phyloP scores from a whole-genome alignment of 2,113 vertebrate genomes.

The Oncorhynchus masou region DNA sequence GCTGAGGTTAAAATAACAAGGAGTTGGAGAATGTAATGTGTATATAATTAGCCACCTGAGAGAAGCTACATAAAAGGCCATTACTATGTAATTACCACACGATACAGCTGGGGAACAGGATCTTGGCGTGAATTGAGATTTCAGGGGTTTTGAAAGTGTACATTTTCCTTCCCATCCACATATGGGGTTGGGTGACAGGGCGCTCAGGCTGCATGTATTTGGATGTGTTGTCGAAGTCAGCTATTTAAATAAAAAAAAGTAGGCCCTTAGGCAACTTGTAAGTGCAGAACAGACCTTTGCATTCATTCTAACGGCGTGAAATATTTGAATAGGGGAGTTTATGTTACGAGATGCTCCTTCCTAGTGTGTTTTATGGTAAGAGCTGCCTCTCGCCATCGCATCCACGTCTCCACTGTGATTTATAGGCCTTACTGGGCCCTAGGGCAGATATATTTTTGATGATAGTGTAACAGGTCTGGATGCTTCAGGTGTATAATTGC shows the following conservation, averaged over 20 bases:
- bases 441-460: slow-evolving; percentile 79
- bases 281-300: neutral
- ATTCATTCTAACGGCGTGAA: neutral
- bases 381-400: slow-evolving; percentile 36
- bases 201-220: slow-evolving; percentile 9
- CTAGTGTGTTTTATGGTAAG: slow-evolving; percentile 15
- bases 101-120: slow-evolving; percentile 65
- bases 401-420: slow-evolving; percentile 58
- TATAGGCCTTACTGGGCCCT: slow-evolving; percentile 64
- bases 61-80: slow-evolving; percentile 75
- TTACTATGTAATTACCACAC: slow-evolving; percentile 76
- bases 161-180: slow-evolving; percentile 49
- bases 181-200: slow-evolving; percentile 41
- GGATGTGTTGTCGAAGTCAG: slow-evolving; percentile 16
- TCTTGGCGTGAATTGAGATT: slow-evolving; percentile 49
- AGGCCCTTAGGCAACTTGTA: slow-evolving; percentile 34
- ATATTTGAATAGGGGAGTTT: slow-evolving; percentile 32
- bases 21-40: slow-evolving; percentile 73
- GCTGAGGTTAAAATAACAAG: slow-evolving; percentile 76
- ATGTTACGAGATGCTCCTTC: neutral
- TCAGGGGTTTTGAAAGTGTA: slow-evolving; percentile 72
- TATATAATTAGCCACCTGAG: slow-evolving; percentile 80
- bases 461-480: slow-evolving; percentile 74
- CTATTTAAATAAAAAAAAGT: slow-evolving; percentile 5
- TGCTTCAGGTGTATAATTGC: slow-evolving; percentile 80